Evolutionary conservation across 2,797 vertebrate species (phyloP).

Genomic region (Anguilla anguilla): DNA sequence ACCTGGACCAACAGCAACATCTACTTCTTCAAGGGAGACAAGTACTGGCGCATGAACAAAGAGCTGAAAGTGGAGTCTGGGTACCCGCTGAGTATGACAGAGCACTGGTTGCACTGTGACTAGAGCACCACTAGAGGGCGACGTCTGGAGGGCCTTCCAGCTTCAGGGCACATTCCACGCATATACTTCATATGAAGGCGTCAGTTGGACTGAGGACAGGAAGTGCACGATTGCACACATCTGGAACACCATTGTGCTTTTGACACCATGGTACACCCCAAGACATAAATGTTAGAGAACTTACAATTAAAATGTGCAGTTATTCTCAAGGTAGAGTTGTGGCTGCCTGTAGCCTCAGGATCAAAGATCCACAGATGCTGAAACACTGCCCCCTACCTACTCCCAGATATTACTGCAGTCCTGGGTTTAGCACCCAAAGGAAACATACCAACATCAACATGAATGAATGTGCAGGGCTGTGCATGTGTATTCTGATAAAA

Average conservation of each 20-base stretch:
- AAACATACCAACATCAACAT: background rate
- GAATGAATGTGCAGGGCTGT: background rate
- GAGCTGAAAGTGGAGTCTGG: conserved; percentile 67
- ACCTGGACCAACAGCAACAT: conserved; percentile 71
- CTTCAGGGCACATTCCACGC: background rate
- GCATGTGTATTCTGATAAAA: background rate
- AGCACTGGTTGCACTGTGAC: conserved; percentile 76
- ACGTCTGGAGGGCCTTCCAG: background rate
- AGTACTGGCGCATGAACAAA: conserved; percentile 73
- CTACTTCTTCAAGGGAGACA: conserved; percentile 76
- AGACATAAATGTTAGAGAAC: background rate
- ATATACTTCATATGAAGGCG: background rate
- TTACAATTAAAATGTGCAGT: background rate
- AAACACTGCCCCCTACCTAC: conserved; percentile 1
- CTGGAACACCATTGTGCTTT: background rate
- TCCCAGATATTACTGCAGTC: background rate
- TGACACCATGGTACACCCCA: background rate
- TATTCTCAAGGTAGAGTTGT: background rate
- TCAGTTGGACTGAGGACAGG: background rate
- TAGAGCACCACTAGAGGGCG: conserved; percentile 60
- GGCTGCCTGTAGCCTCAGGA: background rate
- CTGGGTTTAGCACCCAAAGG: background rate
- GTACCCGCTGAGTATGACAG: conserved; percentile 64
- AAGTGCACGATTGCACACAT: background rate
- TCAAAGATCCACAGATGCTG: background rate